These are phyloP conservation scores for Scaptomyza montana DNA, from an alignment of 1,140 invertebrate genomes.

Conservation along the genomic window DNA sequence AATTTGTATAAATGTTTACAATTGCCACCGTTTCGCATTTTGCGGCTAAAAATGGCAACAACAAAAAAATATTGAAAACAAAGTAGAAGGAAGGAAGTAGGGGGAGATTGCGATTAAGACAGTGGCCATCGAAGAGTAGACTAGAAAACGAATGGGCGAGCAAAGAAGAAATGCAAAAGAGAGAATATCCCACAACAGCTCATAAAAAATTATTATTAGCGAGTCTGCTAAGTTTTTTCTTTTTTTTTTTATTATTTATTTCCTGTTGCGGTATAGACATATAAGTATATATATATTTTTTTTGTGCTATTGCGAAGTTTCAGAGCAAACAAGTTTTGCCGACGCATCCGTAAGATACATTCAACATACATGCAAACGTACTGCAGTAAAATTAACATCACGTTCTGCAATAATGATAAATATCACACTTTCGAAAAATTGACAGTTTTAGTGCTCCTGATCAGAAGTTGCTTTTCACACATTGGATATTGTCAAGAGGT, in stretches of 20 bases:
- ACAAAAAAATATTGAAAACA: conserved; percentile 52
- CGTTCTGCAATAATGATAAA: conserved; percentile 59
- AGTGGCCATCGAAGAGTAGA: neutral
- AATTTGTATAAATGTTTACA: conserved; percentile 72
- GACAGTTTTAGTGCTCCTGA: neutral
- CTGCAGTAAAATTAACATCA: conserved; percentile 27
- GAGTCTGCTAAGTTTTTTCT: conserved; percentile 6
- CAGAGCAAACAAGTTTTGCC: conserved; percentile 54
- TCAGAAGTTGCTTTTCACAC: no score
- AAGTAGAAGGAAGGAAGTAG: neutral
- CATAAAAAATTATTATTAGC: conserved; percentile 60
- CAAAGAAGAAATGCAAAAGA: neutral
- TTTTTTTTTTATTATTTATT: no score
- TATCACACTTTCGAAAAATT: neutral
- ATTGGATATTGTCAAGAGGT: no score
- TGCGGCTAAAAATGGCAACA: conserved; percentile 17
- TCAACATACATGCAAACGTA: no score
- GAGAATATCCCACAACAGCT: conserved; percentile 16
- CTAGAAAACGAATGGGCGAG: neutral
- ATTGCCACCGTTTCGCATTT: conserved; percentile 50
- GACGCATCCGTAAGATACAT: conserved; percentile 54
- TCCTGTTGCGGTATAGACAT: no score
- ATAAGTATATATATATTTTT: no score
- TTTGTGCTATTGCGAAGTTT: conserved; percentile 25
- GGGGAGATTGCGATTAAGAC: conserved; percentile 7